These are phyloP conservation scores for Xyrichtys novacula DNA, from an alignment of 2,797 vertebrate species.

Conservation along the genomic window DNA sequence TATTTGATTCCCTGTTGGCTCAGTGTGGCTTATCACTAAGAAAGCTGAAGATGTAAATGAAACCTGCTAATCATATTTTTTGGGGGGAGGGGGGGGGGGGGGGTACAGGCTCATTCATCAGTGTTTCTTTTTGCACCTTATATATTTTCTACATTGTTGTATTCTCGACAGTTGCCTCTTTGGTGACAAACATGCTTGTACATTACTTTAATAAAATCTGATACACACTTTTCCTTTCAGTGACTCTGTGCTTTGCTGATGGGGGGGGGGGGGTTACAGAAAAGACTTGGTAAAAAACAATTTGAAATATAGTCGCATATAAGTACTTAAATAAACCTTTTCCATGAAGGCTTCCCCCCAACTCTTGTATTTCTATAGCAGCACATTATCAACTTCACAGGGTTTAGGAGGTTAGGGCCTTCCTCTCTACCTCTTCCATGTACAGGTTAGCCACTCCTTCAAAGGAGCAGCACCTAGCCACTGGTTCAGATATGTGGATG, in stretches of 20 bases:
- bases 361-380: too few species aligned
- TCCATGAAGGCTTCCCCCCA: too few species aligned
- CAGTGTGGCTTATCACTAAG: conserved; percentile 7
- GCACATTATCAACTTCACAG: too few species aligned
- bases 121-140: conserved; percentile 86
- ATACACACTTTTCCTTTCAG: conserved; percentile 29
- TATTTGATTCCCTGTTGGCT: conserved; percentile 10
- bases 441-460: too few species aligned
- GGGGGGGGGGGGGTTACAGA: too few species aligned
- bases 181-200: conserved; percentile 80
- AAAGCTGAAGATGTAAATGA: conserved; percentile 75
- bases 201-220: conserved; percentile 76
- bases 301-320: too few species aligned
- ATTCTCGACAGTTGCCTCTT: conserved; percentile 82
- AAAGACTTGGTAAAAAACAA: too few species aligned
- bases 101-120: conserved; percentile 42
- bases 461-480: too few species aligned
- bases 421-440: too few species aligned
- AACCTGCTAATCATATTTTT: conserved; percentile 71
- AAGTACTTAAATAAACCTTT: too few species aligned
- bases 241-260: conserved; percentile 32
- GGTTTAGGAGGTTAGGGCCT: too few species aligned
- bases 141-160: conserved; percentile 74
- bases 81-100: conserved; percentile 1
- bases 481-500: too few species aligned